phyloP scores from a whole-genome alignment of 2,113 vertebrate genomes.

The Micronycteris hirsuta region DNA sequence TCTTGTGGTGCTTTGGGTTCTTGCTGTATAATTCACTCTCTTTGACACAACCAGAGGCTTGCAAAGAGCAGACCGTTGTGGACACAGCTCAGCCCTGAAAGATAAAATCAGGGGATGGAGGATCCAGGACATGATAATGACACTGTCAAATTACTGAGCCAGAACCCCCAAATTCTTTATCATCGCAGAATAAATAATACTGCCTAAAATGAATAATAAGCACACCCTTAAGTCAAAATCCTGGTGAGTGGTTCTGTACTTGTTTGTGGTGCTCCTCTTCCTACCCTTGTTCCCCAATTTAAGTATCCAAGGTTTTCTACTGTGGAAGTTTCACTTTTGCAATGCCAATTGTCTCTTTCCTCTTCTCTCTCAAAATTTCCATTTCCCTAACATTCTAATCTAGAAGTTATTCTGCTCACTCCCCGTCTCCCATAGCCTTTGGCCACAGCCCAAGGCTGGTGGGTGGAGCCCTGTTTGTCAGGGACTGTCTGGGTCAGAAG shows the following conservation, averaged over 20 bases:
- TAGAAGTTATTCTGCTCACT: not conserved
- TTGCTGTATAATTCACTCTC: not conserved
- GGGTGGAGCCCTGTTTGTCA: slow-evolving; percentile 15
- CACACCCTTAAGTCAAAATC: not conserved
- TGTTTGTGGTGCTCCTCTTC: not conserved
- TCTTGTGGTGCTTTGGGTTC: not conserved
- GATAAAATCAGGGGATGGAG: not conserved
- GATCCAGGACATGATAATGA: not conserved
- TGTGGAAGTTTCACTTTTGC: slow-evolving; percentile 45
- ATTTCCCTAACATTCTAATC: slow-evolving; percentile 14
- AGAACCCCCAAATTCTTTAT: not conserved
- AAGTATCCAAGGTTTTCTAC: not conserved
- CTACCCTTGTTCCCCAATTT: not conserved
- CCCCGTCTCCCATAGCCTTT: not conserved
- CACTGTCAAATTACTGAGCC: not conserved
- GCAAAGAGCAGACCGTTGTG: not conserved
- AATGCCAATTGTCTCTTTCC: not conserved
- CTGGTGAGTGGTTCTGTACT: not conserved
- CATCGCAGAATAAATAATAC: not conserved
- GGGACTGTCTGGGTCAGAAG: slow-evolving; percentile 57
- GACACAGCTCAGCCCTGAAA: not conserved
- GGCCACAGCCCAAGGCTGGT: not conserved
- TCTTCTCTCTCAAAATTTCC: slow-evolving; percentile 51
- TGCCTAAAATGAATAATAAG: not conserved
- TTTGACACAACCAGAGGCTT: not conserved